Evolutionary conservation across 2,888 invertebrate genomes (phyloP), one percentile per base, ranked within the genome.

Genomic region (Scaeva pyrastri): DNA sequence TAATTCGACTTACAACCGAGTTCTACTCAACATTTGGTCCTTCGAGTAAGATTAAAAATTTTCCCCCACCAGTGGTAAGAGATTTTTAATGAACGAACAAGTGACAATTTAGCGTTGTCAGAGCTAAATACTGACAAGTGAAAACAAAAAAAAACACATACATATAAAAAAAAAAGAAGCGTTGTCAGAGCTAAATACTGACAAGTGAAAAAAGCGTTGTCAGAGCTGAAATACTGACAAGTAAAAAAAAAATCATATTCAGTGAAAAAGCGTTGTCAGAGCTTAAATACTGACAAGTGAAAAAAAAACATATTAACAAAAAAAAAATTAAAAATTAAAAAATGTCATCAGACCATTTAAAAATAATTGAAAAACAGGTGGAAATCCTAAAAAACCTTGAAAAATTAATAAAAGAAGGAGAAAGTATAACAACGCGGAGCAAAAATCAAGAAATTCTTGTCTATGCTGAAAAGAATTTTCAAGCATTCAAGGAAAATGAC

Each of bases 391-490:
- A 10, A 50, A 50, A 21, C 50, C n/a, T 31, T 14, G 26, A 55
- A 26, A 55, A 55, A n/a, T 14, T 55, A 55, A 23, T 55, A 26
- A 55, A 55, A 55, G 55, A 26, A n/a, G 23, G 26, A n/a, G 55
- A 55, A 55, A 55, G n/a, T 5, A 26, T 55, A 55, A 55, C 55
- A 31, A 26, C 55, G n/a, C 55, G 55, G n/a, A 55, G 26, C 26
- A 21, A 50, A 50, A 50, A 12, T 12, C 11, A 50, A 50, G 50
- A 21, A 50, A 50, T 50, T 21, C 50, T 55, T 55, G 31, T 55
- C 4, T 26, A 26, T 55, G 31, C 55, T 14, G 55, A 55, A 26
- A 55, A 55, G n/a, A 55, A 55, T 52, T 4, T 52, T 52, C 52
- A 23, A 52, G 52, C 52, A 52, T 52, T 52, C 14, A 52, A 23